phyloP scores from a whole-genome alignment of 2,113 vertebrate species.

The Nansenia antarctica region DNA sequence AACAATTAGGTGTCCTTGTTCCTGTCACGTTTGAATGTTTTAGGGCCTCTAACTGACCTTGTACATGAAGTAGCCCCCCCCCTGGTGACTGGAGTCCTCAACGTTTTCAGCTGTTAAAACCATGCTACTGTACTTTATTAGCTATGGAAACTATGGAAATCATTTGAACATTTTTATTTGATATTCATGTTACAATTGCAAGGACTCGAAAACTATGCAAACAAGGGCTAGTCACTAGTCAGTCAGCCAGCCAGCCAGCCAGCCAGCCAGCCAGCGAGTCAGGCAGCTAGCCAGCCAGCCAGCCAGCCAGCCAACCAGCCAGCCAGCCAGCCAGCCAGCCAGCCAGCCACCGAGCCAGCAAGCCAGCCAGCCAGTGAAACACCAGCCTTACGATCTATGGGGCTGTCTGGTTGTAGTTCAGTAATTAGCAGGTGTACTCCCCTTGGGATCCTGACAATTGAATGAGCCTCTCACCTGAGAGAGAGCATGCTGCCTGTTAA shows the following conservation, averaged over 20 bases:
- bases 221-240: too few relatives aligned
- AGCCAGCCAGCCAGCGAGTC: too few relatives aligned
- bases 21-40: background rate
- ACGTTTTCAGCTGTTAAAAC: background rate
- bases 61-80: background rate
- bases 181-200: background rate
- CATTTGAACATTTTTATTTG: background rate
- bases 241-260: too few relatives aligned
- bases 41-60: background rate
- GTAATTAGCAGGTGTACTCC: conserved; percentile 45
- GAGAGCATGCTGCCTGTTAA: conserved; percentile 47
- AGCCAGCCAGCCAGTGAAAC: background rate
- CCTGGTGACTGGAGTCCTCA: background rate
- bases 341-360: too few relatives aligned
- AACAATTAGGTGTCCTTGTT: background rate
- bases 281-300: too few relatives aligned
- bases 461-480: conserved; percentile 62
- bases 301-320: too few relatives aligned
- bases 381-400: background rate
- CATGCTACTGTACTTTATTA: background rate
- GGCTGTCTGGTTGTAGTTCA: background rate
- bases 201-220: background rate
- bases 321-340: too few relatives aligned
- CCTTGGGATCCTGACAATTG: conserved; percentile 62
- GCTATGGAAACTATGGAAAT: too few relatives aligned